Conservation (phyloP, 2,113 vertebrate species). For the Nipponia nippon region DNA sequence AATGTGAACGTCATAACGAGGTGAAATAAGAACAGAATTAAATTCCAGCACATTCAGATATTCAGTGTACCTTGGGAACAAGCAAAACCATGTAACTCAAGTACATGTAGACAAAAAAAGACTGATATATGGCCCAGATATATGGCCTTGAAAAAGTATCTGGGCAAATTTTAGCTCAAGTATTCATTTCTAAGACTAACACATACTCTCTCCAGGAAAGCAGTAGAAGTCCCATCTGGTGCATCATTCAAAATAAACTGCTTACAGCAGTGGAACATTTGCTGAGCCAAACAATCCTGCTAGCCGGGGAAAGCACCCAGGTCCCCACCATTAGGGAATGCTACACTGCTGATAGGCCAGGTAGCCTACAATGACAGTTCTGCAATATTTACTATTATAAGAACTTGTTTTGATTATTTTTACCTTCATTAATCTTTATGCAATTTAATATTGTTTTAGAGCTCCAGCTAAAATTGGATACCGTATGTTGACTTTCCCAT, state of each 20-base stretch:
- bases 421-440: not conserved
- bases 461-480: not conserved
- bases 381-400: not conserved
- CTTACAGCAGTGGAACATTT: not conserved
- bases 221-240: not conserved
- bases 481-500: not conserved
- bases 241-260: not conserved
- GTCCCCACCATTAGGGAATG: not conserved
- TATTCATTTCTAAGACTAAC: not conserved
- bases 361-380: not conserved
- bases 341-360: not conserved
- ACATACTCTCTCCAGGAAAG: not conserved
- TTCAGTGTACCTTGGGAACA: not conserved
- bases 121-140: not conserved
- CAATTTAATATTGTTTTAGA: not conserved
- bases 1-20: not conserved
- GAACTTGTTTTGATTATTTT: not conserved
- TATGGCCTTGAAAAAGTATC: not conserved
- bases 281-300: not conserved
- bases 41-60: not conserved
- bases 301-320: not conserved
- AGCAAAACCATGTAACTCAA: not conserved
- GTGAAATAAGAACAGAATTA: not conserved
- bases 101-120: not conserved
- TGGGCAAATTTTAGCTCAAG: not conserved